Base-by-base conservation (phyloP, 1,140 invertebrate species). In the Drosophila saltans region DNA sequence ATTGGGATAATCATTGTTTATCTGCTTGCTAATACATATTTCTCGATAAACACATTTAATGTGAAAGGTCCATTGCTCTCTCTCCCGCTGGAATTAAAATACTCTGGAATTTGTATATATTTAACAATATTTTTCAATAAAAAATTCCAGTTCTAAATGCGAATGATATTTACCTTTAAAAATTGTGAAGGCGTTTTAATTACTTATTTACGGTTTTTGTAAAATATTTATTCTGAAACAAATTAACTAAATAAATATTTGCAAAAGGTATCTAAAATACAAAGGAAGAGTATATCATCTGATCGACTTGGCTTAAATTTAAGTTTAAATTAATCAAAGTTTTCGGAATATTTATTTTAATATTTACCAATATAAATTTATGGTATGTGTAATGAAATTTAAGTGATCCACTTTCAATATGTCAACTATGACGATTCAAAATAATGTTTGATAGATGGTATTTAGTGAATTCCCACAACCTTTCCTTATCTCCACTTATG, bases 141-240 rank as follows among this genome's bases (percentile, higher is more conserved):
- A 36, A 40, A 39, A 59, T 59, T 59, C 57, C 57, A 59, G 57
- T 59, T 59, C 33, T 40, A 40, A 59, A 40, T 59, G 33, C 16
- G 16, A 59, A 59, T 9, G 28, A 59, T 59, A 33, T 59, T 59
- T 39, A 59, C 33, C 16, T 24, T n/a, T 16, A 24, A 24, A 59
- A 40, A 39, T 40, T 59, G 39, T 30, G 36, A 40, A 8, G 45
- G 21, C 45, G 45, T 8, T 52, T 59, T 59, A 59, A 59, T 39
- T 59, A 9, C 21, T 39, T 59, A 59, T 59, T 59, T 59, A 59
- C n/a, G 16, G 28, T 8, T 7, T 48, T 21, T 30, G 28, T 3
- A 1, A 58, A 7, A 39, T 30, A 58, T 39, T 59, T 59, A 59
- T 59, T 21, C 21, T 16, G 10, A 26, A 58, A 33, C 36, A 11